Evolutionary conservation across 1,140 invertebrate genomes (phyloP), one percentile per base, ranked within the genome.

Genomic region (Caenorhabditis latens): DNA sequence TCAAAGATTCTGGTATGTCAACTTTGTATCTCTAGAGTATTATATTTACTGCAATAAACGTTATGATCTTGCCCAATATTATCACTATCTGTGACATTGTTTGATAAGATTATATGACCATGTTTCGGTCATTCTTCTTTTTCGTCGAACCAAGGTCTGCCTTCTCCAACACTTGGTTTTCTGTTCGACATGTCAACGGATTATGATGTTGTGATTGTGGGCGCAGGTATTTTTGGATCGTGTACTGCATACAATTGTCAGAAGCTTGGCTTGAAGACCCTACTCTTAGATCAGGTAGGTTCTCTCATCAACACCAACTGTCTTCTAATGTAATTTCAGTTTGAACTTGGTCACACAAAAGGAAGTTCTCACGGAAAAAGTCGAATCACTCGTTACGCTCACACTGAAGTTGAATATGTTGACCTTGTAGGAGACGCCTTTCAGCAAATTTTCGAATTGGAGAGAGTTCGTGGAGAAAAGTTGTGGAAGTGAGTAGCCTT

Each of bases 141-240:
- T 14, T 71, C 46, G 40, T 43, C 40, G 5, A 21, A 7, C 11
- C 11, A 21, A 14, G 16, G 57, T 8, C n/a, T 8, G 19, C 21
- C 7, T 13, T 24, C n/a, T 50, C 42, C n/a, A n/a, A 21, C 65
- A 32, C 2, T 32, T 32, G 32, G 32, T 32, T 32, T 32, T 32
- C 32, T 32, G 32, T 32, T 86, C 1, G 24, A 40, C 67, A 84
- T 84, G 83, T 7, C 43, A 0, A 55, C 53, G 19, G 48, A 75
- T 24, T 88, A 82, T 21, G 87, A 88, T 61, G 83, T 88, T n/a
- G 46, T 85, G 21, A 83, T 88, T 40, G 71, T 88, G 4, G 87
- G 87, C 42, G 83, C 87, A 21, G 87, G 87, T 6, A 88, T 88
- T 43, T 84, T 88, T 46, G 87, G 87, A n/a, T 84, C 87, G 11